Evolutionary conservation across 2,113 vertebrate genomes (phyloP).

Genomic region (Seriola quinqueradiata): DNA sequence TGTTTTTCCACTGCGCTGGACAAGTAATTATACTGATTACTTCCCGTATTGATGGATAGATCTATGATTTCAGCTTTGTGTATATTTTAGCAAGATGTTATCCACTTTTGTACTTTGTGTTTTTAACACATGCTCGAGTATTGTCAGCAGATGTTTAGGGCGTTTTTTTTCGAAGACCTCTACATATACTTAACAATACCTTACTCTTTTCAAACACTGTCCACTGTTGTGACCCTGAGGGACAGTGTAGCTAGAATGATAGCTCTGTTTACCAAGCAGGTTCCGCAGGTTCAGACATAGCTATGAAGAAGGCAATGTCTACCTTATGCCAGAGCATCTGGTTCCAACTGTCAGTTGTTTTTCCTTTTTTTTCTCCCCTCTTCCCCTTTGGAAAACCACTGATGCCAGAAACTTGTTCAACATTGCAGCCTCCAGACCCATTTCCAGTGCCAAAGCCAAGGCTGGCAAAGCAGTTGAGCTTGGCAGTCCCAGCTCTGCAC

Average conservation of each 20-base stretch:
- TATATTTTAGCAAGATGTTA: neutral
- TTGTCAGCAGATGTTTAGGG: neutral
- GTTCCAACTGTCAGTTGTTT: constrained; percentile 39
- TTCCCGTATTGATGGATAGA: too few relatives aligned
- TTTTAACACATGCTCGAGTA: neutral
- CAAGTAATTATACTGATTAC: too few relatives aligned
- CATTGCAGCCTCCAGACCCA: constrained; percentile 64
- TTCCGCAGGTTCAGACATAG: constrained; percentile 21
- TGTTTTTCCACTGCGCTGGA: too few relatives aligned
- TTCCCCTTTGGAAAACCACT: constrained; percentile 44
- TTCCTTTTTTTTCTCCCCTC: neutral
- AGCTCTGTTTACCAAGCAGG: constrained; percentile 38
- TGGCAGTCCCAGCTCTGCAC: constrained; percentile 52
- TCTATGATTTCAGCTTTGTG: neutral
- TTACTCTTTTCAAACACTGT: neutral
- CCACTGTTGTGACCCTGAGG: constrained; percentile 2
- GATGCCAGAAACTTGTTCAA: constrained; percentile 67
- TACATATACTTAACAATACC: neutral
- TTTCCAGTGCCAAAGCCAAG: constrained; percentile 56
- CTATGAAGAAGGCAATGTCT: constrained; percentile 35
- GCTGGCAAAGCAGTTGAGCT: constrained; percentile 60
- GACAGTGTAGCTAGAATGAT: constrained; percentile 17
- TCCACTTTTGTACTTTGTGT: neutral
- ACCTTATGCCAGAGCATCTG: constrained; percentile 44
- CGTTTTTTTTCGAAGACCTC: neutral